Percentiles rank a stretch among this genome's conserved stretches.
Conservation (phyloP, 2,888 invertebrate genomes). For the Elmis aenea region DNA sequence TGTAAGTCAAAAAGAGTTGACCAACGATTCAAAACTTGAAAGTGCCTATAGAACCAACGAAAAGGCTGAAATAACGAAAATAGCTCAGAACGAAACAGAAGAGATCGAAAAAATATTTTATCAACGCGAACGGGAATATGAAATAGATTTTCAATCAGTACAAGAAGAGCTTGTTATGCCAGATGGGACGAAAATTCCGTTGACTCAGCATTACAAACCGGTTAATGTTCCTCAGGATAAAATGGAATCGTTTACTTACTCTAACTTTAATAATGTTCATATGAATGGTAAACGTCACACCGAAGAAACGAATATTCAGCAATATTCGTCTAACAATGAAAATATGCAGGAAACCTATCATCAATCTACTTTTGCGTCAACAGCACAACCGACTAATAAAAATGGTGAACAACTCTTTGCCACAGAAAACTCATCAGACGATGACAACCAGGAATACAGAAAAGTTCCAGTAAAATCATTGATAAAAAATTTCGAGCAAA, state of each 20-base stretch:
- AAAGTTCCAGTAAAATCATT: conserved; percentile 48
- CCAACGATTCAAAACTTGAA: conserved; percentile 27
- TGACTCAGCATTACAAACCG: background rate
- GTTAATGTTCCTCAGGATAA: background rate
- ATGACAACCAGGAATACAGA: conserved; percentile 38
- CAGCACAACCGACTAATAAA: background rate
- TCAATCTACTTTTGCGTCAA: background rate
- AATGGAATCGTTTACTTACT: too few species aligned
- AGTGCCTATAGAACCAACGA: conserved; percentile 33
- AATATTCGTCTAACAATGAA: conserved; percentile 1
- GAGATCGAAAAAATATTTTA: conserved; percentile 43
- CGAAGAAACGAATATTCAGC: conserved; percentile 1
- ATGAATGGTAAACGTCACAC: background rate
- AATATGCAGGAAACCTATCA: background rate
- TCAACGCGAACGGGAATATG: conserved; percentile 38
- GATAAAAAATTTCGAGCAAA: conserved; percentile 59
- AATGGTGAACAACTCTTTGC: too few species aligned
- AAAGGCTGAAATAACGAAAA: conserved; percentile 34
- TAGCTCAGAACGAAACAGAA: conserved; percentile 35
- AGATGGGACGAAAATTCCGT: conserved; percentile 12
- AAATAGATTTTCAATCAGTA: conserved; percentile 40
- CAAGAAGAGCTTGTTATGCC: conserved; percentile 35
- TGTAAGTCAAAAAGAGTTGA: conserved; percentile 23
- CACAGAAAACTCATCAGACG: conserved; percentile 3
- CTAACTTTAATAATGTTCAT: too few species aligned